Evolutionary conservation across 1,140 invertebrate genomes (phyloP), one percentile per base, ranked within the genome.

Genomic region (Ceratina japonica): DNA sequence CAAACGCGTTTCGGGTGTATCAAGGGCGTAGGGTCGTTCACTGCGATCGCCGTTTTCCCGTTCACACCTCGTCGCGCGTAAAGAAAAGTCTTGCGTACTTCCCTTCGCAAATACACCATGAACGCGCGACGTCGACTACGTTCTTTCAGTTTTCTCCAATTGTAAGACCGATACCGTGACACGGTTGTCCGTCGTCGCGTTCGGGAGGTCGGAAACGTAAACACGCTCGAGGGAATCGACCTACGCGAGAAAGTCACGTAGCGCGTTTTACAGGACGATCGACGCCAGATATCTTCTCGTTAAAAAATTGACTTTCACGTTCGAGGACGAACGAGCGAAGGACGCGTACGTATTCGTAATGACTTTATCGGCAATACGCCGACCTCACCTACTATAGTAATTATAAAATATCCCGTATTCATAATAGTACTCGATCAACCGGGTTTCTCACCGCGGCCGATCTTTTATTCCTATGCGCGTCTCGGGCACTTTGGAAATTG

Each of bases 21-120:
- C 59, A 78, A 78, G 69, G 75, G 68, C 59, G 49, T 72, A 78
- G 49, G 75, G 75, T 70, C 68, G 16, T 77, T 72, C 68, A 77
- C 68, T 54, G 75, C 31, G 51, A 64, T 59, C 75, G 59, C 68
- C 24, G 75, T 78, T 78, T 71, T 63, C 75, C 63, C 68, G 75
- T 71, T 44, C 58, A 52, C 37, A 77, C 54, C 24, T 71, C 62
- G 15, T 71, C n/a, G 15, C 56, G 58, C 59, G 31, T 8, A 44
- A 44, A 44, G 37, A 44, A 44, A 44, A 44, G 10, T 44, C 3
- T 44, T 44, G 10, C 4, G 27, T 37, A 37, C 56, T 7, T 65
- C 22, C 54, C 15, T 18, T 13, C 27, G 13, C 10, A 2, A 31
- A 2, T 31, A 24, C 27, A 5, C 31, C 27, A 44, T 44, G 10